phyloP scores from a whole-genome alignment of 2,888 invertebrate species.

The Pteria penguin region DNA sequence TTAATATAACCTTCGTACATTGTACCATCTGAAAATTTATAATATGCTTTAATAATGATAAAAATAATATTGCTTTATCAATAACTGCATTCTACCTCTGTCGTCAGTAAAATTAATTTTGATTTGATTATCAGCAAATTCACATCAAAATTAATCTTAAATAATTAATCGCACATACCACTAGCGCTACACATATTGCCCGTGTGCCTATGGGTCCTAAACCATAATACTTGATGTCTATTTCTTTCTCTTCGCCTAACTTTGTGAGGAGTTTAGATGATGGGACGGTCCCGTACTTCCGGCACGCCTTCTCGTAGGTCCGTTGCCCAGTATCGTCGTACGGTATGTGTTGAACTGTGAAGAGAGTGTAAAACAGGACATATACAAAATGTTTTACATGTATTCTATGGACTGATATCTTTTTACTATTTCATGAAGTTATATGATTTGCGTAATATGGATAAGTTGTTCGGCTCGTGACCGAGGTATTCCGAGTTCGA shows the following conservation, averaged over 20 bases:
- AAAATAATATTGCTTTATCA: no score
- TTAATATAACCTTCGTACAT: no score
- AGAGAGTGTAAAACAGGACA: background rate
- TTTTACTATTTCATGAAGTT: no score
- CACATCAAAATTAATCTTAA: no score
- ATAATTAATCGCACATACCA: no score
- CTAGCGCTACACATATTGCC: constrained; percentile 74
- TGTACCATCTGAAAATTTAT: no score
- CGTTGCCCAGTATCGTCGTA: constrained; percentile 74
- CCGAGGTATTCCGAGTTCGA: no score
- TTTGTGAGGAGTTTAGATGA: constrained; percentile 66
- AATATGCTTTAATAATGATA: no score
- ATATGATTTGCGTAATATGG: background rate
- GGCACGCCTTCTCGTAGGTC: constrained; percentile 73
- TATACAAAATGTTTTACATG: background rate
- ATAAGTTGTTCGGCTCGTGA: background rate
- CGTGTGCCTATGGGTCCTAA: constrained; percentile 71
- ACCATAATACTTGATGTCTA: constrained; percentile 74
- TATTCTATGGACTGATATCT: no score
- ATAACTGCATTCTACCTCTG: no score
- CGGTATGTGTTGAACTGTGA: constrained; percentile 54
- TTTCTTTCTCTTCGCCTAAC: constrained; percentile 55
- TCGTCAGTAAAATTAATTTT: no score
- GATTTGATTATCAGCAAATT: no score
- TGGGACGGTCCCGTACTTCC: constrained; percentile 67